These are phyloP conservation scores for Lycia hirtaria DNA, from an alignment of 2,888 invertebrate genomes.

Conservation along the genomic window DNA sequence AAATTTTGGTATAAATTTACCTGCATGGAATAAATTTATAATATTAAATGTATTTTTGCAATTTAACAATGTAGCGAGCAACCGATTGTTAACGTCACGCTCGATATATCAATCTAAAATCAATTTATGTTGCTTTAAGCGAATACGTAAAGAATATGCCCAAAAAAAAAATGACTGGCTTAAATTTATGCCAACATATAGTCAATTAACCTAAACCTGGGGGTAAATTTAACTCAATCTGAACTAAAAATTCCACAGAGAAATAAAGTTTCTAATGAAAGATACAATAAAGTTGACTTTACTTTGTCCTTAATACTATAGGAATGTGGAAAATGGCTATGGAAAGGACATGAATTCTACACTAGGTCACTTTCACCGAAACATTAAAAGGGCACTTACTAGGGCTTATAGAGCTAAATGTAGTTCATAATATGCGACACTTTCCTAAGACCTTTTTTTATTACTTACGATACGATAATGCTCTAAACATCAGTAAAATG, in stretches of 20 bases:
- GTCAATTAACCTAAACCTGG: background rate
- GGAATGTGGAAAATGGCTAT: slow-evolving; percentile 76
- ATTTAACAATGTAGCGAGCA: too few relatives aligned
- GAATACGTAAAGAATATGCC: too few relatives aligned
- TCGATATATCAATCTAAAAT: background rate
- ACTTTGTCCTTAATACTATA: slow-evolving; percentile 69
- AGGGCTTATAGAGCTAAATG: slow-evolving; percentile 59
- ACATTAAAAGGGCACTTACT: slow-evolving; percentile 77
- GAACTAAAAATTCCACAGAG: slow-evolving; percentile 5
- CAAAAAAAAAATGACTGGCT: too few relatives aligned
- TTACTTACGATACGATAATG: background rate
- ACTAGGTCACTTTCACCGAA: slow-evolving; percentile 53
- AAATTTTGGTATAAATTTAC: too few relatives aligned
- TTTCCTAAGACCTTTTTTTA: slow-evolving; percentile 15
- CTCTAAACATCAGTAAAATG: background rate
- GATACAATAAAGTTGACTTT: slow-evolving; percentile 35
- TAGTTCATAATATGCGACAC: slow-evolving; percentile 35
- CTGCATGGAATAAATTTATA: too few relatives aligned
- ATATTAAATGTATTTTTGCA: too few relatives aligned
- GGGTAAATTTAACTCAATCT: background rate
- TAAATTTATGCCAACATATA: background rate
- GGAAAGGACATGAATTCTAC: slow-evolving; percentile 51
- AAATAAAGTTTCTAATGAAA: slow-evolving; percentile 6
- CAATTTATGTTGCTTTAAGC: background rate
- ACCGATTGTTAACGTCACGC: too few relatives aligned